A percentile compares a stretch with the other conserved stretches of the same genome.
These are phyloP conservation scores for Calliphora vomitoria DNA, from an alignment of 2,888 invertebrate genomes.

Conservation along the genomic window DNA sequence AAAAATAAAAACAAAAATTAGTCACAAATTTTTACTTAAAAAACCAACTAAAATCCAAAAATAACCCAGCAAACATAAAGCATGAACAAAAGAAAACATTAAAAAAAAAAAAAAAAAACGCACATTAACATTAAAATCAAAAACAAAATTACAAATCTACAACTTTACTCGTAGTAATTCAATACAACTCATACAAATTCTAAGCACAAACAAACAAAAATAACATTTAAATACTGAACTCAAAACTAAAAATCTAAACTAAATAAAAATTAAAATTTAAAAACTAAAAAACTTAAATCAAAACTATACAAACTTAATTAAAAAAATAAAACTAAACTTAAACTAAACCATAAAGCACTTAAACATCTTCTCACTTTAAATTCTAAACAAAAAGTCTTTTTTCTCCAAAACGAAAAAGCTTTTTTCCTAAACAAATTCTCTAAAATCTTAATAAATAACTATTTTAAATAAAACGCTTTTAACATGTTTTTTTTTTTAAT, in stretches of 20 bases:
- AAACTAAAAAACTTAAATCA: slow-evolving; percentile 58
- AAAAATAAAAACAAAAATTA: slow-evolving; percentile 18
- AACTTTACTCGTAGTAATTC: slow-evolving; percentile 30
- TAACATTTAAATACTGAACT: slow-evolving; percentile 40
- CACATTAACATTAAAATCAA: slow-evolving; percentile 33
- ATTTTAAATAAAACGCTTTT: slow-evolving; percentile 36
- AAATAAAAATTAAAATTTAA: slow-evolving; percentile 15
- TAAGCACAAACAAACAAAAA: slow-evolving; percentile 37
- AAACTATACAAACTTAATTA: slow-evolving; percentile 38
- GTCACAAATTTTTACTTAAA: slow-evolving; percentile 19
- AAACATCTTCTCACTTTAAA: slow-evolving; percentile 50
- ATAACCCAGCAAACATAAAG: slow-evolving; percentile 64
- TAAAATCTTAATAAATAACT: slow-evolving; percentile 27
- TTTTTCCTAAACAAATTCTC: slow-evolving; percentile 47
- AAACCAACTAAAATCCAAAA: slow-evolving; percentile 33
- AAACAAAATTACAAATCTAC: not conserved
- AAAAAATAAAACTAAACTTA: slow-evolving; percentile 55
- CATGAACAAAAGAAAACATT: slow-evolving; percentile 45
- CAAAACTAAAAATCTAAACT: slow-evolving; percentile 45
- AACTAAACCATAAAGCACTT: slow-evolving; percentile 57
- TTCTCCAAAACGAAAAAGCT: slow-evolving; percentile 35
- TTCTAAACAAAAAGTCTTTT: slow-evolving; percentile 36
- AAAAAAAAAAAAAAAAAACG: slow-evolving; percentile 15
- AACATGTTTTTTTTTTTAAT: slow-evolving; percentile 22
- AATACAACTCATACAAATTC: slow-evolving; percentile 29